phyloP scores from a whole-genome alignment of 1,140 invertebrate genomes.

The Physella acuta region DNA sequence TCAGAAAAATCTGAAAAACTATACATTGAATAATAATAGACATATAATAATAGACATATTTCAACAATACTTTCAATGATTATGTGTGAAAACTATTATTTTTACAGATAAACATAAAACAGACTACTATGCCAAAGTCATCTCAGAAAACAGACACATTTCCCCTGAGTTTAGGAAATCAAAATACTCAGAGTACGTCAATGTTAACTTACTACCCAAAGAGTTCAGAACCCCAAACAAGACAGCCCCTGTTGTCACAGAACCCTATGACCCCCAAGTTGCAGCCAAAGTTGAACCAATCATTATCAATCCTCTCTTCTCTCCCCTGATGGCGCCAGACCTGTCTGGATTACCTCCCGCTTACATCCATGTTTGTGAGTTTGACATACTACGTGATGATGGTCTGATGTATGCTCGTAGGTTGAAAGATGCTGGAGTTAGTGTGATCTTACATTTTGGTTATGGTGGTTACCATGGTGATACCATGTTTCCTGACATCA shows the following conservation, averaged over 20 bases:
- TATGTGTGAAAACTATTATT: neutral
- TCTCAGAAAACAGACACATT: constrained; percentile 10
- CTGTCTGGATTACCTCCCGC: too few species aligned
- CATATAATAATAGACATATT: too few species aligned
- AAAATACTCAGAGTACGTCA: neutral
- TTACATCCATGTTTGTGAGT: constrained; percentile 31
- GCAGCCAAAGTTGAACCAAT: constrained; percentile 2
- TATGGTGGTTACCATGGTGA: constrained; percentile 18
- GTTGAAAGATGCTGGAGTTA: constrained; percentile 30
- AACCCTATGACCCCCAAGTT: neutral
- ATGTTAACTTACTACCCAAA: neutral
- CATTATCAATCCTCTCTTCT: too few species aligned
- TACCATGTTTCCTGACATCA: neutral
- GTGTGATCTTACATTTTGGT: constrained; percentile 19
- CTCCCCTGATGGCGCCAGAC: too few species aligned
- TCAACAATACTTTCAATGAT: neutral
- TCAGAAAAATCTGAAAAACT: neutral
- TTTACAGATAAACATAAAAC: neutral
- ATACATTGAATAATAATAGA: neutral
- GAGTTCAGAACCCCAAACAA: neutral
- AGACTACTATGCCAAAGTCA: neutral
- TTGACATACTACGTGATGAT: constrained; percentile 42
- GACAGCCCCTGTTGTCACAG: too few species aligned
- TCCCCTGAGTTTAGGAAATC: neutral
- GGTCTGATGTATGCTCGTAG: constrained; percentile 33